Percentiles rank a stretch among this genome's conserved stretches.
These are phyloP conservation scores for Sebastes minor DNA, from an alignment of 2,797 vertebrate species.

Conservation along the genomic window DNA sequence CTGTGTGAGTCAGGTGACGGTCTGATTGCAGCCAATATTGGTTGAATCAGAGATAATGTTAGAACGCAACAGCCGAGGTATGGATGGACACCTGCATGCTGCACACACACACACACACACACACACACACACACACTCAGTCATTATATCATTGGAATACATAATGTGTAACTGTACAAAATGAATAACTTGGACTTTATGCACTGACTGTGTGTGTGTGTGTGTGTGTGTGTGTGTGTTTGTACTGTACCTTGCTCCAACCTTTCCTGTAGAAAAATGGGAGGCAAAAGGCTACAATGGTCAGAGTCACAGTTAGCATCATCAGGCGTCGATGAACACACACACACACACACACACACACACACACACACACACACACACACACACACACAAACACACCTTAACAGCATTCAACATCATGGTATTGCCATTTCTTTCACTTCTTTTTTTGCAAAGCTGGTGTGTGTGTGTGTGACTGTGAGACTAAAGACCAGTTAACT, in stretches of 20 bases:
- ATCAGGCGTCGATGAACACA: conserved; percentile 52
- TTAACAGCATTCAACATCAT: not conserved
- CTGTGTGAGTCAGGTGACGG: conserved; percentile 44
- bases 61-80: conserved; percentile 49
- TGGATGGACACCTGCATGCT: conserved; percentile 49
- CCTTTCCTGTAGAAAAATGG: conserved; percentile 53
- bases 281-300: conserved; percentile 37
- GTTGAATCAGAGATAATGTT: conserved; percentile 43
- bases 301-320: conserved; percentile 46
- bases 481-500: not conserved
- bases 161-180: too few species aligned
- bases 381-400: conserved; percentile 3
- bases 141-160: too few species aligned
- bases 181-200: too few species aligned
- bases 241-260: conserved; percentile 44
- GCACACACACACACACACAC: not conserved
- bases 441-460: not conserved
- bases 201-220: not conserved
- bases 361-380: conserved; percentile 16
- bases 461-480: not conserved
- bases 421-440: not conserved
- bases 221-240: not conserved
- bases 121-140: not conserved
- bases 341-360: conserved; percentile 15
- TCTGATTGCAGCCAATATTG: conserved; percentile 33